These are phyloP conservation scores for Druon quercuslanigerum DNA, from an alignment of 1,140 invertebrate genomes.

Conservation along the genomic window DNA sequence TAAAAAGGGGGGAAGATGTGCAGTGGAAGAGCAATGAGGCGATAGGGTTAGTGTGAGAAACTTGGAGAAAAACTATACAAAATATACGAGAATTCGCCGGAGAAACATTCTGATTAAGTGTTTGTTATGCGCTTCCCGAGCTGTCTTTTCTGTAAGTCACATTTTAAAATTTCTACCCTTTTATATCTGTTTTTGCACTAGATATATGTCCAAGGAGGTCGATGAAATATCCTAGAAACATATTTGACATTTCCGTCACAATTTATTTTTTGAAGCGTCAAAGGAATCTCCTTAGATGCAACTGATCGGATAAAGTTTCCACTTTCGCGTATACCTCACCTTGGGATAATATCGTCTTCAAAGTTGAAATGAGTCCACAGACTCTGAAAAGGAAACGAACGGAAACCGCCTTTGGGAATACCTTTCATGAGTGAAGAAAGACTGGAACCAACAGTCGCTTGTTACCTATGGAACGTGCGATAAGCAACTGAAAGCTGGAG, in stretches of 20 bases:
- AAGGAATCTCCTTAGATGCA: slow-evolving; percentile 6
- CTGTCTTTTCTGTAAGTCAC: too few relatives aligned
- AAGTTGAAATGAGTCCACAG: slow-evolving; percentile 24
- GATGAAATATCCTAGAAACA: too few relatives aligned
- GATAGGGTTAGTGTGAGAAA: too few relatives aligned
- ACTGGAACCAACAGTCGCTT: slow-evolving; percentile 17
- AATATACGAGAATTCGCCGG: too few relatives aligned
- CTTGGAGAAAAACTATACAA: too few relatives aligned
- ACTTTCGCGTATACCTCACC: slow-evolving; percentile 5
- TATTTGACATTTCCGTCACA: not conserved
- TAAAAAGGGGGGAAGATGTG: too few relatives aligned
- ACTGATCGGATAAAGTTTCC: slow-evolving; percentile 7
- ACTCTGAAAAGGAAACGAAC: slow-evolving; percentile 35
- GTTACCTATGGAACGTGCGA: slow-evolving; percentile 31
- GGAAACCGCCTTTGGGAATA: slow-evolving; percentile 35
- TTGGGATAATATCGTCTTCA: slow-evolving; percentile 14
- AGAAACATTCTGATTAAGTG: too few relatives aligned
- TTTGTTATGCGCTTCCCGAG: too few relatives aligned
- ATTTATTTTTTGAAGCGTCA: slow-evolving; percentile 2
- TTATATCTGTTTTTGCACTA: too few relatives aligned
- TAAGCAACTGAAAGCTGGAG: slow-evolving; percentile 38
- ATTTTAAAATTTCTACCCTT: too few relatives aligned
- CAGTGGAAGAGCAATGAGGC: too few relatives aligned
- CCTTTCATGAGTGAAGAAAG: slow-evolving; percentile 30
- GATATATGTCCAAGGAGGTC: too few relatives aligned